phyloP scores from a whole-genome alignment of 2,797 vertebrate genomes.

The Sebastes steindachneri region DNA sequence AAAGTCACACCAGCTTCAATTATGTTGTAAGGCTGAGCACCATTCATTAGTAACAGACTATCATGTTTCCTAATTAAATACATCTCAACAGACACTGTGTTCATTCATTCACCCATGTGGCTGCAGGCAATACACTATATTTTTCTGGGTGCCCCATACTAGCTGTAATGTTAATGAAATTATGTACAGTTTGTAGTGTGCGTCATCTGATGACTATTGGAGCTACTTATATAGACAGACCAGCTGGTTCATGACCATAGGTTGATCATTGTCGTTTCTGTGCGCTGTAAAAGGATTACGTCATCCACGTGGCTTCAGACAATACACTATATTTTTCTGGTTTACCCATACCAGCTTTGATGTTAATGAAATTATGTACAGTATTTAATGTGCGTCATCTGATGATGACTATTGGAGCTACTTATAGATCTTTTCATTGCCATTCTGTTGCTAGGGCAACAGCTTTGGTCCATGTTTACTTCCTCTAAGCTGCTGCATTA shows the following conservation, averaged over 20 bases:
- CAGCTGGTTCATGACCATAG: too few relatives aligned
- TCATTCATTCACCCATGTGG: neutral
- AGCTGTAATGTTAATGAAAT: neutral
- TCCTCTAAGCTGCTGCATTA: neutral
- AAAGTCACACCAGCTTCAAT: neutral
- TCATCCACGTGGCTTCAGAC: neutral
- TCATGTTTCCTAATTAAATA: neutral
- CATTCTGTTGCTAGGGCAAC: neutral
- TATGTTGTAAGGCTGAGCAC: neutral
- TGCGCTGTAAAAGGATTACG: too few relatives aligned
- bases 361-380: too few relatives aligned
- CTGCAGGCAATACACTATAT: neutral
- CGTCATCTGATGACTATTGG: neutral
- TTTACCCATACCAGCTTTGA: too few relatives aligned
- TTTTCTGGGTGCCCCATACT: neutral
- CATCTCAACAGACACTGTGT: neutral
- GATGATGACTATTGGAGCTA: accelerated
- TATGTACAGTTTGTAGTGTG: neutral
- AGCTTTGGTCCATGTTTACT: neutral
- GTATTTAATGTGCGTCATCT: neutral
- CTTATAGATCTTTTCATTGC: neutral
- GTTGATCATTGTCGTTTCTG: too few relatives aligned
- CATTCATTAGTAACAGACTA: neutral
- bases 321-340: neutral
- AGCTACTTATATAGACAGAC: neutral